phyloP scores from a whole-genome alignment of 2,888 invertebrate genomes.

The Ashinkailepas kermadecensis region DNA sequence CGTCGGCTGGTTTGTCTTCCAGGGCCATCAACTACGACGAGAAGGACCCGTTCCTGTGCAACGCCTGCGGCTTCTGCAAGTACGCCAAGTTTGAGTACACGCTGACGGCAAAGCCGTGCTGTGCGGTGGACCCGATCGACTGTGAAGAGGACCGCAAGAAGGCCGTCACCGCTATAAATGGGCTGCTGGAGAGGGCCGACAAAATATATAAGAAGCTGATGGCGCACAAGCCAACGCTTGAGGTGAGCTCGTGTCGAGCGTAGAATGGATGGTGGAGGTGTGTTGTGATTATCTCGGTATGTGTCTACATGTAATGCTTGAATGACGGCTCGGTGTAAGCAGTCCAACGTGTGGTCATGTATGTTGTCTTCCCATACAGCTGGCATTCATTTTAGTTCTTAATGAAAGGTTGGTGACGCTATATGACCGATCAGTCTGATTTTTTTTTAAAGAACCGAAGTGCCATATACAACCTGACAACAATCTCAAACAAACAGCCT shows the following conservation, averaged over 20 bases:
- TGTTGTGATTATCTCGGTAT: too few species aligned
- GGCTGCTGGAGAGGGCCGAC: conserved; percentile 86
- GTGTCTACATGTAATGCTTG: too few species aligned
- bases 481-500: too few species aligned
- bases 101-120: conserved; percentile 80
- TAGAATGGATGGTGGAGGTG: too few species aligned
- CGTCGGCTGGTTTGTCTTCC: not conserved
- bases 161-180: conserved; percentile 83
- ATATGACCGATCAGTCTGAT: too few species aligned
- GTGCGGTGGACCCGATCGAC: conserved; percentile 94
- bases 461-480: too few species aligned
- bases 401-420: too few species aligned
- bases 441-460: too few species aligned
- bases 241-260: conserved; percentile 46
- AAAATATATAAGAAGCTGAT: conserved; percentile 78
- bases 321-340: too few species aligned
- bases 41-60: conserved; percentile 97
- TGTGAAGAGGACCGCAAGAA: conserved; percentile 94
- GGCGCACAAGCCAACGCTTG: conserved; percentile 80
- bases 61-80: conserved; percentile 98
- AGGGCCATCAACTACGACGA: conserved; percentile 97
- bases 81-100: conserved; percentile 98
- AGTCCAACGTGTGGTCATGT: too few species aligned
- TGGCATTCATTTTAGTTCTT: too few species aligned
- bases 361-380: too few species aligned